phyloP scores from a whole-genome alignment of 2,888 invertebrate genomes.

The Agrilus biguttatus region DNA sequence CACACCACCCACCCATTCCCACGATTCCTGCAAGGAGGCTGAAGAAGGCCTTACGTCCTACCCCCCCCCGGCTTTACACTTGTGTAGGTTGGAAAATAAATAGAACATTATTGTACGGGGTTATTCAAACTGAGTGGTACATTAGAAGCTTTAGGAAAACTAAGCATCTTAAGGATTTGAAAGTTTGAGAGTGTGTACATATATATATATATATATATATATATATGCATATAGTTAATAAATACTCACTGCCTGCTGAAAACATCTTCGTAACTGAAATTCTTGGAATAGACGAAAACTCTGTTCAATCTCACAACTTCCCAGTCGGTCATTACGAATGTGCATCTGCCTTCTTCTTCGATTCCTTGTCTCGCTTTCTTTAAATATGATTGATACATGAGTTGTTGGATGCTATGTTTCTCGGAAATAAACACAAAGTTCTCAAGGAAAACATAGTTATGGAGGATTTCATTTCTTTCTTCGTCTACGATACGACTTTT shows the following conservation, averaged over 20 bases:
- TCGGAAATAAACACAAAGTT: constrained; percentile 46
- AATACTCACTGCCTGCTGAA: constrained; percentile 51
- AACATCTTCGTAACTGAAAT: constrained; percentile 36
- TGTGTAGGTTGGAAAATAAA: no score
- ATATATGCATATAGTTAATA: no score
- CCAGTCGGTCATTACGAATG: constrained; percentile 53
- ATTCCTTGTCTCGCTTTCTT: constrained; percentile 36
- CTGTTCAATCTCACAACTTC: constrained; percentile 46
- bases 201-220: no score
- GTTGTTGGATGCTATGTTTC: constrained; percentile 44
- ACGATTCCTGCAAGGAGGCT: no score
- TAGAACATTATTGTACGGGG: no score
- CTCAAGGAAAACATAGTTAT: constrained; percentile 26
- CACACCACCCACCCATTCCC: no score
- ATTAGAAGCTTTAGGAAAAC: no score
- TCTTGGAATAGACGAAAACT: constrained; percentile 51
- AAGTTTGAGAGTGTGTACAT: no score
- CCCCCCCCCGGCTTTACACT: no score
- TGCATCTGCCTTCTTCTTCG: constrained; percentile 48
- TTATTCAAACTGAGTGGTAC: no score
- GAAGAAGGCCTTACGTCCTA: no score
- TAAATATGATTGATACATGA: constrained; percentile 50
- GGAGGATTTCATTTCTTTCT: constrained; percentile 24
- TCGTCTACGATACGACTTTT: constrained; percentile 19
- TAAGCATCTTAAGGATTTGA: no score